phyloP scores from a whole-genome alignment of 2,113 vertebrate genomes.

The Myanophis thanlyinensis region DNA sequence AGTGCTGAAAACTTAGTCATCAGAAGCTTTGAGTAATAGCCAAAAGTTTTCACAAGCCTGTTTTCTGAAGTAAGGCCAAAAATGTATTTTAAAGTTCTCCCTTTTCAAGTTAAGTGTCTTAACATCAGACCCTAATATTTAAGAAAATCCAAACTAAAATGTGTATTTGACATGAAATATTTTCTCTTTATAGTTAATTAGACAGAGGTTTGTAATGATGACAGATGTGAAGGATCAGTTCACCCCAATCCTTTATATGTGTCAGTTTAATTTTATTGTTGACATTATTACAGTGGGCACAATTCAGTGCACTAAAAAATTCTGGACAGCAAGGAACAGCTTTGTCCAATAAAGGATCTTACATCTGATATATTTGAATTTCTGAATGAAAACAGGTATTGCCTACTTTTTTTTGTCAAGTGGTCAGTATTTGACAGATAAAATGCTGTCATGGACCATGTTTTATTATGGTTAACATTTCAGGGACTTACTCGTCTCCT shows the following conservation, averaged over 20 bases:
- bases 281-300: neutral
- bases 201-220: neutral
- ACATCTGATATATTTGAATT: neutral
- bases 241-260: neutral
- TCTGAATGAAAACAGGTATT: neutral
- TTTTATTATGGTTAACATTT: too few relatives aligned
- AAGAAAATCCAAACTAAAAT: conserved; percentile 34
- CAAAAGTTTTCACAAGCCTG: conserved; percentile 53
- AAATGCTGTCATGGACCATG: too few relatives aligned
- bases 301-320: neutral
- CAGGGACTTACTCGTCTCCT: too few relatives aligned
- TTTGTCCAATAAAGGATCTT: neutral
- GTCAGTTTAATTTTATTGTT: neutral
- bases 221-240: conserved; percentile 12
- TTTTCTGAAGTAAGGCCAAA: conserved; percentile 33
- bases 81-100: conserved; percentile 16
- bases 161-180: conserved; percentile 37
- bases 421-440: too few relatives aligned
- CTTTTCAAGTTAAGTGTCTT: conserved; percentile 43
- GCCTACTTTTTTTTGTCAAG: neutral
- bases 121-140: conserved; percentile 52
- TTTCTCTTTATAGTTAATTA: conserved; percentile 34
- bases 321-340: neutral
- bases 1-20: conserved; percentile 58
- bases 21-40: conserved; percentile 44